Evolutionary conservation across 2,888 invertebrate species (phyloP).

Genomic region (Drosophila borborema): DNA sequence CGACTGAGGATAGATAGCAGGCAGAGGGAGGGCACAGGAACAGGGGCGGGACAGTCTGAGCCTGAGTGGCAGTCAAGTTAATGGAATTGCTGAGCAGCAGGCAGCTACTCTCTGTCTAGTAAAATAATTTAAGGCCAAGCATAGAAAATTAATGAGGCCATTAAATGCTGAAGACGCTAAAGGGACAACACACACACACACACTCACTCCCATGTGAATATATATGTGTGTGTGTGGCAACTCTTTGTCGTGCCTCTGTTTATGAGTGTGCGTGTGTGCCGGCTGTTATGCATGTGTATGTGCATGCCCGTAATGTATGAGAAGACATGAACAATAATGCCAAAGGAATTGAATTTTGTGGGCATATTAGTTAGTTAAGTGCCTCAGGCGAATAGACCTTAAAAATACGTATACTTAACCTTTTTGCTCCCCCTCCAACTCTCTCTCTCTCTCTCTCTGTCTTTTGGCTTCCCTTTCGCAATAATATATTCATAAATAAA

Average conservation of each 20-base stretch:
- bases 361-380: slow-evolving; percentile 26
- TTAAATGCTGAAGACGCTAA: slow-evolving; percentile 79
- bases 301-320: slow-evolving; percentile 53
- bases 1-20: slow-evolving; percentile 1
- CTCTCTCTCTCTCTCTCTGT: not conserved
- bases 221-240: slow-evolving; percentile 49
- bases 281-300: slow-evolving; percentile 36
- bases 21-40: not conserved
- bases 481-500: not conserved
- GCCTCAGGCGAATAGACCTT: not conserved
- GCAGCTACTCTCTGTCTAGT: slow-evolving; percentile 40
- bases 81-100: slow-evolving; percentile 75
- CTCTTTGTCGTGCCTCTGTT: slow-evolving; percentile 70
- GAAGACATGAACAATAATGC: slow-evolving; percentile 37
- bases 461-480: not conserved
- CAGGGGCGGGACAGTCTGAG: slow-evolving; percentile 2
- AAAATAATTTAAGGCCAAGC: slow-evolving; percentile 79
- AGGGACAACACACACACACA: slow-evolving; percentile 54
- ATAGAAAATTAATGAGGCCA: slow-evolving; percentile 82
- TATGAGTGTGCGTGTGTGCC: slow-evolving; percentile 50
- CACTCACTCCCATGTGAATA: not conserved
- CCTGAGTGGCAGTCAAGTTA: slow-evolving; percentile 65
- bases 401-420: slow-evolving; percentile 6
- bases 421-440: not conserved
- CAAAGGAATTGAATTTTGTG: slow-evolving; percentile 4